phyloP scores from a whole-genome alignment of 2,797 vertebrate genomes.

The Phataginus tricuspis region DNA sequence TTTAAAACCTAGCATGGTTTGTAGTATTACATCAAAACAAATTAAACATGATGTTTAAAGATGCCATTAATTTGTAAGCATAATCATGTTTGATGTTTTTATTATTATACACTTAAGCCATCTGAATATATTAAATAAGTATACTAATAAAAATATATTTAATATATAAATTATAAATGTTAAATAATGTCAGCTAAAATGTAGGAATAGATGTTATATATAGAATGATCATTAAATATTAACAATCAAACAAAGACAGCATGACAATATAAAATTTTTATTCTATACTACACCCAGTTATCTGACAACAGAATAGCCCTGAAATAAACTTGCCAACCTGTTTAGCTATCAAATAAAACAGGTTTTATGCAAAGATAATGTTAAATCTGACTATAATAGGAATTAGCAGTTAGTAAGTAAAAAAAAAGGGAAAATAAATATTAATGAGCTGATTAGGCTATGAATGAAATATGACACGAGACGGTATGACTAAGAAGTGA shows the following conservation, averaged over 20 bases:
- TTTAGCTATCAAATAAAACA: neutral
- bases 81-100: neutral
- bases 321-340: constrained; percentile 19
- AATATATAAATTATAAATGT: too few relatives aligned
- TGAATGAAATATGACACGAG: neutral
- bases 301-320: neutral
- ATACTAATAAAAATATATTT: too few relatives aligned
- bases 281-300: neutral
- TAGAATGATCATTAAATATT: constrained; percentile 2
- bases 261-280: neutral
- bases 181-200: constrained; percentile 19
- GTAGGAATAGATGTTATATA: neutral
- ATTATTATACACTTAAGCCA: neutral
- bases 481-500: neutral
- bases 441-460: neutral
- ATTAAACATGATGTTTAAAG: neutral
- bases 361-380: constrained; percentile 41
- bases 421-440: constrained; percentile 34
- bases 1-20: neutral
- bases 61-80: neutral
- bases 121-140: neutral
- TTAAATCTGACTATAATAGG: neutral
- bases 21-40: neutral
- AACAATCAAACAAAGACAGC: neutral
- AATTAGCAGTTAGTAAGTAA: neutral